These are phyloP conservation scores for Peromyscus eremicus DNA, from an alignment of 2,797 vertebrate species.

Conservation along the genomic window DNA sequence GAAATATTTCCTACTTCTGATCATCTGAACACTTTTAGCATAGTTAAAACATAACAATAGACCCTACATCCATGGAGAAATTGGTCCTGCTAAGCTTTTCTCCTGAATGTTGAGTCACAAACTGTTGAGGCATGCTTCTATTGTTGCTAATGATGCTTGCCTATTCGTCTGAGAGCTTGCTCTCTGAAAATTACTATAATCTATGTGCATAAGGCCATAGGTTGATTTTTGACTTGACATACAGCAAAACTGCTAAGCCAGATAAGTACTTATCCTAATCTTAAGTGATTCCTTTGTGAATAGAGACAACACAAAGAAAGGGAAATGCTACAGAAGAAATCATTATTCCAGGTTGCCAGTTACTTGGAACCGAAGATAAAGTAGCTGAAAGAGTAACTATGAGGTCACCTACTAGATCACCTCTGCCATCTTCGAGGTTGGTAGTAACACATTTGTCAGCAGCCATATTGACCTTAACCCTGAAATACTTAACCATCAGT, in stretches of 20 bases:
- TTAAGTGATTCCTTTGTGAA: conserved; percentile 90
- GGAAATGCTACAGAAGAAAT: neutral
- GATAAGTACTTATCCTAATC: neutral
- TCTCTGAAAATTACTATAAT: neutral
- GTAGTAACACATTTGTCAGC: conserved; percentile 92
- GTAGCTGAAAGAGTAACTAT: conserved; percentile 89
- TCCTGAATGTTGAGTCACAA: neutral
- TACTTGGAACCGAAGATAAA: conserved; percentile 90
- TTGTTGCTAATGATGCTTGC: neutral
- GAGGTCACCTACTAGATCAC: conserved; percentile 92
- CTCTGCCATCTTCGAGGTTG: conserved; percentile 91
- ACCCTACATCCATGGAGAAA: neutral
- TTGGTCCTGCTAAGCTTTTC: neutral
- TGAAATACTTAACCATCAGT: conserved; percentile 95
- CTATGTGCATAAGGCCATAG: neutral
- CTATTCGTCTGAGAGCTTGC: neutral
- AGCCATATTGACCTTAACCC: conserved; percentile 96
- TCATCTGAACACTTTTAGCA: neutral
- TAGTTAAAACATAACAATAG: neutral
- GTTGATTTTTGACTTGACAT: neutral
- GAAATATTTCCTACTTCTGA: neutral
- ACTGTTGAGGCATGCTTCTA: neutral
- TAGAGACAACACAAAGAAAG: conserved; percentile 88
- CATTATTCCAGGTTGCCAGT: conserved; percentile 92
- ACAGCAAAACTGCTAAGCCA: neutral